Percentiles rank a stretch among this genome's conserved stretches.
Evolutionary conservation across 2,113 vertebrate species (phyloP).

Genomic region (Lethenteron camtschaticum): DNA sequence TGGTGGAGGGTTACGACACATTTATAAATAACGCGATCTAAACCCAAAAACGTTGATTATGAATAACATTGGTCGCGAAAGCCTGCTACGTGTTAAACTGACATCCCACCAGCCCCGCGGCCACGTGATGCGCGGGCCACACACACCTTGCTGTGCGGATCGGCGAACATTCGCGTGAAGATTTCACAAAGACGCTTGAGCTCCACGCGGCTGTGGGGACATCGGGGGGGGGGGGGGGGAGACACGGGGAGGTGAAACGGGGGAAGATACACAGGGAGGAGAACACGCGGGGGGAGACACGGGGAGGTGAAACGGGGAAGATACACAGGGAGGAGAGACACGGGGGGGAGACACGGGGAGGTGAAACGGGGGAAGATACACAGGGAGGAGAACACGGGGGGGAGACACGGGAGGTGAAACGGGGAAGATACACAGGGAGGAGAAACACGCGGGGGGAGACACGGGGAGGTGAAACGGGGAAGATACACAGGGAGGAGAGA

Average conservation of each 20-base stretch:
- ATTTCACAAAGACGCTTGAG: conserved; percentile 2
- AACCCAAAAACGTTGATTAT: too few species aligned
- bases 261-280: neutral
- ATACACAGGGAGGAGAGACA: neutral
- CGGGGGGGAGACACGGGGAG: neutral
- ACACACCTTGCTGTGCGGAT: conserved; percentile 1
- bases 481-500: neutral
- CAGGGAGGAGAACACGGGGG: neutral
- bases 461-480: neutral
- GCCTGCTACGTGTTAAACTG: too few species aligned
- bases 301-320: too few species aligned
- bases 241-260: neutral
- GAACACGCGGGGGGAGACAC: neutral
- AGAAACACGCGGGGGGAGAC: neutral
- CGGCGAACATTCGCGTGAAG: conserved; percentile 2
- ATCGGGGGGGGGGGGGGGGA: neutral
- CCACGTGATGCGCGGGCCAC: neutral
- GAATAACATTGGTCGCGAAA: too few species aligned
- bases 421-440: neutral
- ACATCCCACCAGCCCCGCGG: too few species aligned
- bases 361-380: neutral
- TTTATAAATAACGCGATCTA: too few species aligned
- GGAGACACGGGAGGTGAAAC: too few species aligned
- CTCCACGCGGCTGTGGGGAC: conserved; percentile 1
- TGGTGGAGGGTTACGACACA: too few species aligned